Base-by-base conservation (phyloP, 1,140 invertebrate species). In the Camponotus vicinus region DNA sequence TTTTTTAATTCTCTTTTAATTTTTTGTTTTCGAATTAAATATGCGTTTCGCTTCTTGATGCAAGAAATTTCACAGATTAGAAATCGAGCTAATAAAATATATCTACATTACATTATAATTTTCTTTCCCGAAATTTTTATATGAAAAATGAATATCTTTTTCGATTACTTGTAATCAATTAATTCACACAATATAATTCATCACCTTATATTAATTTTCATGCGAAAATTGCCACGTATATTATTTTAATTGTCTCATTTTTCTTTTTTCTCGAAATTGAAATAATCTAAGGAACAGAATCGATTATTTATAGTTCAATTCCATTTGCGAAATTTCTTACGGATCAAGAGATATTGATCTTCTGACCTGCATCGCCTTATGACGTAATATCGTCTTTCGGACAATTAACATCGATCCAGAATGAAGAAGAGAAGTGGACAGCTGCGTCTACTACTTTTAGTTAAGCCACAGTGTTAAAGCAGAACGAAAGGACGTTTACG, bases 401-500 rank as follows among this genome's bases (percentile, higher is more conserved):
- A 18, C 80, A 89, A 90, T 90, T 86, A 90, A 64, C 55, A 55
- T 73, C 21, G 89, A 90, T 88, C 66, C 57, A 71, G 69, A 75
- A 37, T 37, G 27, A 32, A 84, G 85, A 55, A 86, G 85, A 57
- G 34, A 69, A 59, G 67, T 59, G 84, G 69, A 84, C 91, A 91
- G 90, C 90, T 91, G 91, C 86, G 42, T 78, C 69, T 45, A 85
- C 11, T 42, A 18, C 45, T 34, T 88, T 90, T 77, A 71, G 89
- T 92, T 92, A 92, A 92, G 88, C 89, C 90, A 61, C 66, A 52
- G 66, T 83, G 88, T 91, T 90, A 83, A 92, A 91, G 92, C 90
- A 90, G 90, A 89, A 87, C 88, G 77, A 91, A 80, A 90, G 89
- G 92, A 94, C 93, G 87, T 93, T 94, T 93, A 94, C 92, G 90